A percentile compares a stretch with the other conserved stretches of the same genome.
These are phyloP conservation scores for Tinea pellionella DNA, from an alignment of 2,888 invertebrate genomes.

Conservation along the genomic window DNA sequence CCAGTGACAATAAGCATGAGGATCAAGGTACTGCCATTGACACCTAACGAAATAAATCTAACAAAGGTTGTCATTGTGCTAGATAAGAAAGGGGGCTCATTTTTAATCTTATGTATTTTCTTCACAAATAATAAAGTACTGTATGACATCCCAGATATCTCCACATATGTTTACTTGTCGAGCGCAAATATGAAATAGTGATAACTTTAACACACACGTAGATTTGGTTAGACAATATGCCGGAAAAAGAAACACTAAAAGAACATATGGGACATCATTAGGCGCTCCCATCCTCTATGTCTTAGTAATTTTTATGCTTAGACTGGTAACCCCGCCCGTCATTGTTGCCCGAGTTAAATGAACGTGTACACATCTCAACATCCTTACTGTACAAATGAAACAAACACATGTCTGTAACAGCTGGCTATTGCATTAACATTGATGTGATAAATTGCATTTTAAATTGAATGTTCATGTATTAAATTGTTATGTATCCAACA, in stretches of 20 bases:
- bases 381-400: neutral
- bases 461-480: neutral
- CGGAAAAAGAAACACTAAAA: neutral
- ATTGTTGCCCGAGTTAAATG: slow-evolving; percentile 56
- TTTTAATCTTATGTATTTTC: too few relatives aligned
- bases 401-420: slow-evolving; percentile 1
- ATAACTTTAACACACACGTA: neutral
- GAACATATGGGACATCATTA: slow-evolving; percentile 26
- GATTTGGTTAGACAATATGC: neutral
- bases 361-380: slow-evolving; percentile 23
- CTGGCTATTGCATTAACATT: slow-evolving; percentile 2
- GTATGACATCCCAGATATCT: too few relatives aligned
- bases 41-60: neutral
- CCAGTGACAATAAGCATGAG: neutral
- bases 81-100: neutral
- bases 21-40: neutral
- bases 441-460: neutral
- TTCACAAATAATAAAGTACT: too few relatives aligned
- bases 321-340: slow-evolving; percentile 52
- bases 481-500: neutral
- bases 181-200: too few relatives aligned
- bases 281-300: slow-evolving; percentile 58
- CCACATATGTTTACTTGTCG: too few relatives aligned
- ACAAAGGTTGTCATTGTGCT: neutral
- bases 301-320: slow-evolving; percentile 54